Evolutionary conservation across 2,888 invertebrate genomes (phyloP).

Genomic region (Bursaphelenchus okinawaensis): DNA sequence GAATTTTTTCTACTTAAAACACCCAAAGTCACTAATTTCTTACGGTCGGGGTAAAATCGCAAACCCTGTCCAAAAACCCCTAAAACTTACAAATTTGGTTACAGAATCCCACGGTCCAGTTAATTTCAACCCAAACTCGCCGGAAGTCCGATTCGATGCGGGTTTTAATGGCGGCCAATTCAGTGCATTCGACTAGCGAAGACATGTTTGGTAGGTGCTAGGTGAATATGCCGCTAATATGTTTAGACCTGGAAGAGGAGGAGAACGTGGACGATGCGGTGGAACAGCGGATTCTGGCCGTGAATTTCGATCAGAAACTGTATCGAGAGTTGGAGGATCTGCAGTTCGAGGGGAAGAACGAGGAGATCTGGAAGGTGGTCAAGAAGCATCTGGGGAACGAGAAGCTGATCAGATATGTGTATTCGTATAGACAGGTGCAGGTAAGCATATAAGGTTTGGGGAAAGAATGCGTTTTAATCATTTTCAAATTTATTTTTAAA

Average conservation of each 20-base stretch:
- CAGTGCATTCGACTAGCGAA: slow-evolving; percentile 24
- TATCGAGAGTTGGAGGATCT: slow-evolving; percentile 44
- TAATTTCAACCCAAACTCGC: not conserved
- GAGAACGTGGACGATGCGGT: slow-evolving; percentile 38
- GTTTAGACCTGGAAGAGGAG: slow-evolving; percentile 27
- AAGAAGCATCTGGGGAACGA: slow-evolving; percentile 49
- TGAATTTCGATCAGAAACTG: slow-evolving; percentile 35
- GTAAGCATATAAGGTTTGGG: slow-evolving; percentile 25
- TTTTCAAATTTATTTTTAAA: not conserved
- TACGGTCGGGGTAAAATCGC: too few species aligned
- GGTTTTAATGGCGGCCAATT: slow-evolving; percentile 19
- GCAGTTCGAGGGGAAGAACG: slow-evolving; percentile 51
- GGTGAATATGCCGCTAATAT: not conserved
- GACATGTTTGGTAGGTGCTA: slow-evolving; percentile 25
- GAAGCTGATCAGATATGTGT: slow-evolving; percentile 39
- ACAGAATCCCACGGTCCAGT: slow-evolving; percentile 6
- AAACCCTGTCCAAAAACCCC: too few species aligned
- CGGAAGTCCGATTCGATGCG: slow-evolving; percentile 7
- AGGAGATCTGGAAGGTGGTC: slow-evolving; percentile 48
- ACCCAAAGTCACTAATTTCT: too few species aligned
- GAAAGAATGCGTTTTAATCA: not conserved
- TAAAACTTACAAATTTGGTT: too few species aligned
- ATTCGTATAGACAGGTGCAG: slow-evolving; percentile 48
- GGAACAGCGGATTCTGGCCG: slow-evolving; percentile 33
- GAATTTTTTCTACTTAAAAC: too few species aligned